Conservation (phyloP, 2,113 vertebrate species). For the Spizaetus ornatus region DNA sequence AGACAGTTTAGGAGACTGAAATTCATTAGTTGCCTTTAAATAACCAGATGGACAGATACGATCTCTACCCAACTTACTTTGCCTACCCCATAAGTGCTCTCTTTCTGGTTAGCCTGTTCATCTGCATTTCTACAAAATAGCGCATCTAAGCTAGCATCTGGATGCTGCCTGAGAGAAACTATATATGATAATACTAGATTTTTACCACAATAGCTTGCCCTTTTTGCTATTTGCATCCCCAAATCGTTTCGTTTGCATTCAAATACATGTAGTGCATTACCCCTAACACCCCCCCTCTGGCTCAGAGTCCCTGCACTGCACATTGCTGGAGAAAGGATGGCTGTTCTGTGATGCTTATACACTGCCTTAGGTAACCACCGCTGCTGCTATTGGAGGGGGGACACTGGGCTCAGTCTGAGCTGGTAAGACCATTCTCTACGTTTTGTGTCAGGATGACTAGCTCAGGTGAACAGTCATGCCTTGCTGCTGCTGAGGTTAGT, state of each 20-base stretch:
- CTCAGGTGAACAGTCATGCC: neutral
- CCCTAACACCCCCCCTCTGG: neutral
- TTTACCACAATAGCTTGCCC: neutral
- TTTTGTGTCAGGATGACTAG: neutral
- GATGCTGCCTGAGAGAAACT: neutral
- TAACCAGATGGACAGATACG: slow-evolving; percentile 19
- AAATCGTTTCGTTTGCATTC: slow-evolving; percentile 7
- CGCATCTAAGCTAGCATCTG: neutral
- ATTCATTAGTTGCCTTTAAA: slow-evolving; percentile 41
- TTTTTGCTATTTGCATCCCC: neutral
- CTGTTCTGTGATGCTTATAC: neutral
- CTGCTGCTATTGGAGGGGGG: neutral
- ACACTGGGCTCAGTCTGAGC: neutral
- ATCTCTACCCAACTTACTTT: neutral
- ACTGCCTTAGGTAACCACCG: neutral
- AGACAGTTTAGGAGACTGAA: neutral
- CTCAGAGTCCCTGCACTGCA: neutral
- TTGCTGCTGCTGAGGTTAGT: neutral
- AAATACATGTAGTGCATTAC: neutral
- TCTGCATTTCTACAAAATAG: neutral
- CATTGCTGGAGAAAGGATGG: neutral
- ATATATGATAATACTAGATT: neutral
- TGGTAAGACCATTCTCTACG: neutral
- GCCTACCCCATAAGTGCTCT: neutral
- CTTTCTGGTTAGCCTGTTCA: neutral